Base-by-base conservation (phyloP, 2,113 vertebrate species). In the Oreochromis tanganicae region DNA sequence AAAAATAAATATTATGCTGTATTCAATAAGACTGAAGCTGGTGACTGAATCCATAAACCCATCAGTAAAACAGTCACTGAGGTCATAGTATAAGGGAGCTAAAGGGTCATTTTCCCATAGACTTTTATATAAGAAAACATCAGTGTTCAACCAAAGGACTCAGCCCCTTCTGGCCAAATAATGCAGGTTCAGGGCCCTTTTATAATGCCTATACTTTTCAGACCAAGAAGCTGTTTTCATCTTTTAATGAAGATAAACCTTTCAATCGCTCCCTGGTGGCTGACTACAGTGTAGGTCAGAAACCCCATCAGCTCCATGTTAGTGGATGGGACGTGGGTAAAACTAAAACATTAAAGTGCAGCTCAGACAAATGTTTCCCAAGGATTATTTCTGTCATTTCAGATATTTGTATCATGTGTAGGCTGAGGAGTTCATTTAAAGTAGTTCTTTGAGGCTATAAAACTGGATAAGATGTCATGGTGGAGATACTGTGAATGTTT, bases 281-380 rank as follows among this genome's bases (percentile, higher is more conserved):
- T 27, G 21, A 46, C 68, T 73, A 27, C 0, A 27, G 66, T 10
- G 38, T 46, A 73, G 41, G 38, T 73, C 41, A 46, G 21, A 73
- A 17, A 46, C n/a, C 21, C 21, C 41, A 46, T 24, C 7, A 46
- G 41, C 38, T 73, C 68, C 41, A 27, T 73, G 41, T 73, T 73
- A 73, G 41, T 6, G 21, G 21, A 73, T 46, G 21, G 41, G 5
- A 16, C 46, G 0, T 10, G 21, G 13, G 38, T 16, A 46, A 46
- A 17, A 73, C 13, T 46, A 73, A 73, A 27, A 46, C 21, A 46
- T 73, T 27, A 46, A 73, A 73, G 66, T 46, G 21, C 36, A 68
- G n/a, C n/a, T 71, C 63, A 71, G 63, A 71, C 68, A 46, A 73
- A 73, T 46, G 21, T 46, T 73, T 73, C 3, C 68, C 68, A 4